Evolutionary conservation across 2,113 vertebrate species (phyloP).

Genomic region (Empidonax traillii): DNA sequence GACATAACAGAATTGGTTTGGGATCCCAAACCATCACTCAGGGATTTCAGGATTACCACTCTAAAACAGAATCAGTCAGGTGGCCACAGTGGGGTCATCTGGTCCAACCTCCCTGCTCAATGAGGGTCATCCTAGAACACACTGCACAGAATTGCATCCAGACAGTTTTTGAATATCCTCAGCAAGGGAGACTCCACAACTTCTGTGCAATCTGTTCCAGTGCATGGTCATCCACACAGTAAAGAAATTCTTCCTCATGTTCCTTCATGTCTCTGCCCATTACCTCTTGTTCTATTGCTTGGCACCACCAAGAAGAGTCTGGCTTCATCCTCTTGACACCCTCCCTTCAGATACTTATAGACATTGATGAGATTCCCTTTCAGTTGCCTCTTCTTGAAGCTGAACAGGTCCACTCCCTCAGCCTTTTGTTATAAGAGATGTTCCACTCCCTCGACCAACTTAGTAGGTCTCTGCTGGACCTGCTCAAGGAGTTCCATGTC

Average conservation of each 20-base stretch:
- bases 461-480: neutral
- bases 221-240: accelerated
- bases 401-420: neutral
- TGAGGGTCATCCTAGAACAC: neutral
- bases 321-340: neutral
- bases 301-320: neutral
- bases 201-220: neutral
- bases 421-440: neutral
- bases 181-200: neutral
- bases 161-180: neutral
- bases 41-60: neutral
- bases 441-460: neutral
- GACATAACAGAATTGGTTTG: neutral
- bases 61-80: neutral
- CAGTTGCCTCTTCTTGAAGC: accelerated
- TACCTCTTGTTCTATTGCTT: neutral
- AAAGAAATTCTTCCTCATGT: neutral
- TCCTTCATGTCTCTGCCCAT: neutral
- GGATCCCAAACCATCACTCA: neutral
- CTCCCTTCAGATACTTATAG: neutral
- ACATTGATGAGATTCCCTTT: neutral
- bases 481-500: neutral
- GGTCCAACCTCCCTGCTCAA: neutral
- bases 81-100: neutral
- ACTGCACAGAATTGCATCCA: neutral